A percentile compares a stretch with the other conserved stretches of the same genome.
Conservation (phyloP, 2,888 invertebrate species). For the Cetonia aurata region DNA sequence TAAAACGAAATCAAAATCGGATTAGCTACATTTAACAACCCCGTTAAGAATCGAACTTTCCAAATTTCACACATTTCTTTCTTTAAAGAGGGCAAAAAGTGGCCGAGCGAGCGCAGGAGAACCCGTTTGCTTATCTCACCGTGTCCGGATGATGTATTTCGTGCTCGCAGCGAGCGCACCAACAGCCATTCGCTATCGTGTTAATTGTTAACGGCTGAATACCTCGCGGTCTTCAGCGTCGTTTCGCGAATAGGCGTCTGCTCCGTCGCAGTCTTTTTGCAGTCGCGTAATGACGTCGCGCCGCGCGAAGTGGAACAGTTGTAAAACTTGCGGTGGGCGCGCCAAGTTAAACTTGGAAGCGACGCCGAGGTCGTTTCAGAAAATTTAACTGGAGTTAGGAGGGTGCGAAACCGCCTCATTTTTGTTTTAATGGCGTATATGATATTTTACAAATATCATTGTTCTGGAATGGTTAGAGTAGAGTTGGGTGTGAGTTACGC, state of each 20-base stretch:
- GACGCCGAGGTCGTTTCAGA: neutral
- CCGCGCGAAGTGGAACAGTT: constrained; percentile 21
- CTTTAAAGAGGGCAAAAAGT: neutral
- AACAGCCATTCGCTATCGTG: constrained; percentile 34
- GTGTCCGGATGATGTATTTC: constrained; percentile 38
- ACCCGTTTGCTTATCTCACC: constrained; percentile 34
- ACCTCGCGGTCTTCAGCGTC: constrained; percentile 17
- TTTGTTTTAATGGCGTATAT: constrained; percentile 28
- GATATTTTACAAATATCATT: constrained; percentile 34
- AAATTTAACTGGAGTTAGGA: constrained; percentile 26
- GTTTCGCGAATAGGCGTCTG: constrained; percentile 9
- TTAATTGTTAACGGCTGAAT: constrained; percentile 43
- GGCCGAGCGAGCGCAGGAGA: constrained; percentile 12
- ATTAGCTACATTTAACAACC: constrained; percentile 16
- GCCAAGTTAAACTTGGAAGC: constrained; percentile 28
- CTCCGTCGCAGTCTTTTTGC: constrained; percentile 10
- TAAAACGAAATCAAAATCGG: constrained; percentile 36
- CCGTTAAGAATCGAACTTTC: constrained; percentile 11
- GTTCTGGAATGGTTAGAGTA: neutral
- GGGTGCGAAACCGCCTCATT: constrained; percentile 25
- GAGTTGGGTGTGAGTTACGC: constrained; percentile 4
- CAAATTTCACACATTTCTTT: constrained; percentile 6
- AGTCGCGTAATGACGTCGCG: constrained; percentile 6
- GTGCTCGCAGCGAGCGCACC: constrained; percentile 11
- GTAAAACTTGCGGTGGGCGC: constrained; percentile 30